A percentile compares a stretch with the other conserved stretches of the same genome.
Evolutionary conservation across 2,113 vertebrate genomes (phyloP).

Genomic region (Elaphurus davidianus): DNA sequence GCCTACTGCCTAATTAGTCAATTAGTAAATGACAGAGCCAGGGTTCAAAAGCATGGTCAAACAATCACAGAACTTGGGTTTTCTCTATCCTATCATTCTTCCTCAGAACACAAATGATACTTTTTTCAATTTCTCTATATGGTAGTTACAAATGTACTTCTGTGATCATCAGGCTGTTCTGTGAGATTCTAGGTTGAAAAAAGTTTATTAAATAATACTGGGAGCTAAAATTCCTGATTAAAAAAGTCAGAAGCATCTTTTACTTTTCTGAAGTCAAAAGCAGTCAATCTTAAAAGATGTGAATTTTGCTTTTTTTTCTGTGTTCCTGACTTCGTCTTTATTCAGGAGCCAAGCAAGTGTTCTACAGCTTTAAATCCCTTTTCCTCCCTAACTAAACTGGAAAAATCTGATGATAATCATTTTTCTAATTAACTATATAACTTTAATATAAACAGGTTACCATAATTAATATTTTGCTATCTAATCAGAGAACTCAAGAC

Average conservation of each 20-base stretch:
- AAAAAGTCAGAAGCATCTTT: slow-evolving; percentile 1
- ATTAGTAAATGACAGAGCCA: background rate
- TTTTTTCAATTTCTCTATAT: slow-evolving; percentile 1
- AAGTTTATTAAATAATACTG: background rate
- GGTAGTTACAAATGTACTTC: background rate
- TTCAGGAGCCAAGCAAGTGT: background rate
- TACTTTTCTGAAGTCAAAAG: slow-evolving; percentile 2
- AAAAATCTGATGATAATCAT: slow-evolving; percentile 16
- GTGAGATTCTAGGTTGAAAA: background rate
- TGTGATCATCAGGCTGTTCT: background rate
- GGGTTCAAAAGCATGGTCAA: slow-evolving; percentile 18
- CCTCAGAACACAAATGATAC: background rate
- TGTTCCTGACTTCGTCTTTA: background rate
- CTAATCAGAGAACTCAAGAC: slow-evolving; percentile 12
- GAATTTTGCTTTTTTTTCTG: background rate
- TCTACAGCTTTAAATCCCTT: slow-evolving; percentile 16
- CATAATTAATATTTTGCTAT: slow-evolving; percentile 30
- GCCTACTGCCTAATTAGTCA: background rate
- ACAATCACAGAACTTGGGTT: background rate
- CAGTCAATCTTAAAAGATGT: slow-evolving; percentile 19
- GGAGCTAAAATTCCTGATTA: background rate
- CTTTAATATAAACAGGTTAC: slow-evolving; percentile 30
- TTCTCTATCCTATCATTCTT: background rate
- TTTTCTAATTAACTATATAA: slow-evolving; percentile 39
- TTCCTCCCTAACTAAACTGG: background rate